These are phyloP conservation scores for Griposia aprilina DNA, from an alignment of 2,888 invertebrate genomes.

Conservation along the genomic window DNA sequence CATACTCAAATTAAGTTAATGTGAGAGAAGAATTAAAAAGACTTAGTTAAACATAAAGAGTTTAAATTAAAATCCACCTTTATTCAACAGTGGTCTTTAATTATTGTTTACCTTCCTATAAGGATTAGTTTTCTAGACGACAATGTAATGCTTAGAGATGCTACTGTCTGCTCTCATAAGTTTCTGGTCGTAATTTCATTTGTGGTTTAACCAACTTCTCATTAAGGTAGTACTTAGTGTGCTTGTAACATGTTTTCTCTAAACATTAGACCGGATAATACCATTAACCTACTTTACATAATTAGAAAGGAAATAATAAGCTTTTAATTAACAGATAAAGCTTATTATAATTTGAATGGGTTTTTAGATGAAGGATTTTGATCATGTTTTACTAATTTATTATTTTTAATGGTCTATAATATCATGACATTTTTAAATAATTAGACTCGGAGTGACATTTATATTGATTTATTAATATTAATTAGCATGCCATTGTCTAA, in stretches of 20 bases:
- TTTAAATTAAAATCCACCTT: no score
- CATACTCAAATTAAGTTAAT: not conserved
- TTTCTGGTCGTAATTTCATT: constrained; percentile 29
- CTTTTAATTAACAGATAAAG: constrained; percentile 1
- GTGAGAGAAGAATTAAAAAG: not conserved
- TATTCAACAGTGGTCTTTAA: not conserved
- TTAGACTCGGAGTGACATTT: not conserved
- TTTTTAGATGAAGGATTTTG: not conserved
- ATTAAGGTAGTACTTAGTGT: not conserved
- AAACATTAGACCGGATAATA: constrained; percentile 1
- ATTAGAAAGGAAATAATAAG: constrained; percentile 2
- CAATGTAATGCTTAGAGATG: not conserved
- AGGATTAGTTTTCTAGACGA: not conserved
- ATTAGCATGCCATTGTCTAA: not conserved
- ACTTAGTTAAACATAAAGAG: not conserved
- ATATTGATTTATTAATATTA: not conserved
- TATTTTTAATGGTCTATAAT: not conserved
- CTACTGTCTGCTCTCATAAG: not conserved
- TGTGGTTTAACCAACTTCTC: constrained; percentile 2
- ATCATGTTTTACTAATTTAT: not conserved
- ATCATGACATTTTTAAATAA: not conserved
- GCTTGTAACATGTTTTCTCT: constrained; percentile 2
- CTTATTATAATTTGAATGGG: not conserved
- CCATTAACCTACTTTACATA: constrained; percentile 34
- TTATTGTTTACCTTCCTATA: not conserved